phyloP scores from a whole-genome alignment of 2,888 invertebrate species.

The Drosophila kuntzei region DNA sequence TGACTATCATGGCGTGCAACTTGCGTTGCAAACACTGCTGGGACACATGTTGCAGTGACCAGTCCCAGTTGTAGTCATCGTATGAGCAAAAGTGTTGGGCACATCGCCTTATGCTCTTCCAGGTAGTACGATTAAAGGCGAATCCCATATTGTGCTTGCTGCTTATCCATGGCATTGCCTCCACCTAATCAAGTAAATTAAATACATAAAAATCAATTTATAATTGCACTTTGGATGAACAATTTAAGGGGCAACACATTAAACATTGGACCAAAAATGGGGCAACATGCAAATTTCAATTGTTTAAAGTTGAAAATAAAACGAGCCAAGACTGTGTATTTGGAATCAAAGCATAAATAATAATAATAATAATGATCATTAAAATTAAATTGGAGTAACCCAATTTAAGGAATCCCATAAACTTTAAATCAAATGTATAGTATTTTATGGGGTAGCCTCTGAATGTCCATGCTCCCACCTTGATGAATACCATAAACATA shows the following conservation, averaged over 20 bases:
- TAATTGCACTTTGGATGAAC: background rate
- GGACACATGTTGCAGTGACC: conserved; percentile 96
- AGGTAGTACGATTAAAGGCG: conserved; percentile 95
- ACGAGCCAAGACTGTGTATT: conserved; percentile 29
- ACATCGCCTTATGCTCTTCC: conserved; percentile 93
- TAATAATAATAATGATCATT: background rate
- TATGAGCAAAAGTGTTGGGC: conserved; percentile 96
- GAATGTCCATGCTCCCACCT: background rate
- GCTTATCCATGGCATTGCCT: conserved; percentile 97
- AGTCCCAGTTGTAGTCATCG: conserved; percentile 99
- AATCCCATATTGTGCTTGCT: conserved; percentile 99
- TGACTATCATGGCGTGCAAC: conserved; percentile 94
- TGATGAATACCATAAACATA: background rate
- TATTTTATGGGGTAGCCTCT: too few species aligned
- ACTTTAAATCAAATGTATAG: background rate
- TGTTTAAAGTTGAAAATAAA: conserved; percentile 17
- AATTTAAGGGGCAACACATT: conserved; percentile 20
- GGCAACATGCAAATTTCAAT: conserved; percentile 64
- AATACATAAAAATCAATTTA: background rate
- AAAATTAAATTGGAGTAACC: background rate
- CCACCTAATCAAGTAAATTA: conserved; percentile 88
- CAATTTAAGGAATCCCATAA: too few species aligned
- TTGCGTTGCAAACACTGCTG: conserved; percentile 92
- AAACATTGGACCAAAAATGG: conserved; percentile 19
- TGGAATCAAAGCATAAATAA: background rate